These are phyloP conservation scores for Dermatophagoides farinae DNA, from an alignment of 1,140 invertebrate species.

Conservation along the genomic window DNA sequence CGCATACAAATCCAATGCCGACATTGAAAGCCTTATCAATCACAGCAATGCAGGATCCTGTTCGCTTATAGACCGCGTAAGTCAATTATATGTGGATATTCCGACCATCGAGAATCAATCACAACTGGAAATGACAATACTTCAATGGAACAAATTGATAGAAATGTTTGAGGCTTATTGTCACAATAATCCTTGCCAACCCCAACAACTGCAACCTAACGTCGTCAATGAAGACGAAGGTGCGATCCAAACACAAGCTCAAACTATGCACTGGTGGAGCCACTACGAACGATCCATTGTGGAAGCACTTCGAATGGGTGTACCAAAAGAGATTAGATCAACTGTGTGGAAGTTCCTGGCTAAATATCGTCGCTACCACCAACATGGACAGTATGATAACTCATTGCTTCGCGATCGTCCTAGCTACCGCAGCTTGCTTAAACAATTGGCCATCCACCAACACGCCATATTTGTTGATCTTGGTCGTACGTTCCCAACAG, in stretches of 20 bases:
- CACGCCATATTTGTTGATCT: conserved; percentile 82
- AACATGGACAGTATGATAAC: background rate
- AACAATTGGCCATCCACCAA: conserved; percentile 75
- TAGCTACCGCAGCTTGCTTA: conserved; percentile 51
- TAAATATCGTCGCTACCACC: conserved; percentile 32
- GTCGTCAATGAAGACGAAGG: no score
- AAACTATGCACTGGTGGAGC: no score
- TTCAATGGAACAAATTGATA: no score
- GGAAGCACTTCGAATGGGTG: conserved; percentile 34
- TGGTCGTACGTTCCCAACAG: conserved; percentile 79
- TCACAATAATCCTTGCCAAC: no score
- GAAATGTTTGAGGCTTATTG: no score
- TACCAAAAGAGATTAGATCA: conserved; percentile 61
- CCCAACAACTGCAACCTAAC: no score
- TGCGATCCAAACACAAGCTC: no score
- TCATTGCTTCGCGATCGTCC: conserved; percentile 24
- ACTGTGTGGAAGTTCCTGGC: conserved; percentile 78
- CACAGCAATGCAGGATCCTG: background rate
- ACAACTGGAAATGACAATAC: no score
- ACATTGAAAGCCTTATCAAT: background rate
- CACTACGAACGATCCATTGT: background rate
- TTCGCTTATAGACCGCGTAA: no score
- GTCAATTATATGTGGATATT: no score
- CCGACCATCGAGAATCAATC: no score
- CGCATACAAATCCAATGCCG: background rate